These are phyloP conservation scores for Caenorhabditis macrosperma DNA, from an alignment of 2,888 invertebrate species.

Conservation along the genomic window DNA sequence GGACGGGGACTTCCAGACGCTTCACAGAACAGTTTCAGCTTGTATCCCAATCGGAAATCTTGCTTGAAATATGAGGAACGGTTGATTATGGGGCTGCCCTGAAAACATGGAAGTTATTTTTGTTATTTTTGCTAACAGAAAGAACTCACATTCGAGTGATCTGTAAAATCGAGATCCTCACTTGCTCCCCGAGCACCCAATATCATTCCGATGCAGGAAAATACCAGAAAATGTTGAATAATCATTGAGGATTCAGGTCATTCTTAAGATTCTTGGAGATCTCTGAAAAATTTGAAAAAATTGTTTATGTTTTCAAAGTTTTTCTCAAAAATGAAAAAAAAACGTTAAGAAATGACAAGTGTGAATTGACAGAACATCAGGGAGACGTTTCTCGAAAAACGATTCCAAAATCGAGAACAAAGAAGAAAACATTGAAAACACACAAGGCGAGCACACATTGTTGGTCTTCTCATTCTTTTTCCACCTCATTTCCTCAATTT, in stretches of 20 bases:
- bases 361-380: not conserved
- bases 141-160: slow-evolving; percentile 28
- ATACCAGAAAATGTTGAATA: no score
- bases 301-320: no score
- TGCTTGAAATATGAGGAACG: slow-evolving; percentile 68
- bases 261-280: no score
- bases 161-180: slow-evolving; percentile 39
- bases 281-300: no score
- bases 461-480: no score
- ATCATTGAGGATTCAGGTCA: not conserved
- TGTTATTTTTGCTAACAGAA: no score
- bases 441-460: no score
- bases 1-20: slow-evolving; percentile 92
- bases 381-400: not conserved
- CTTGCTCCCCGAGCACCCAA: not conserved
- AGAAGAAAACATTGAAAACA: no score
- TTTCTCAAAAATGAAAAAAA: not conserved
- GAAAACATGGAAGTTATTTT: no score
- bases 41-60: slow-evolving; percentile 86
- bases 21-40: slow-evolving; percentile 92
- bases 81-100: slow-evolving; percentile 66
- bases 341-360: not conserved
- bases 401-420: no score
- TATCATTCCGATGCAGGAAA: no score
- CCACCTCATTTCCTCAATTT: no score